Conservation (phyloP, 2,888 invertebrate genomes). For the Dimorphilus gyrociliatus region DNA sequence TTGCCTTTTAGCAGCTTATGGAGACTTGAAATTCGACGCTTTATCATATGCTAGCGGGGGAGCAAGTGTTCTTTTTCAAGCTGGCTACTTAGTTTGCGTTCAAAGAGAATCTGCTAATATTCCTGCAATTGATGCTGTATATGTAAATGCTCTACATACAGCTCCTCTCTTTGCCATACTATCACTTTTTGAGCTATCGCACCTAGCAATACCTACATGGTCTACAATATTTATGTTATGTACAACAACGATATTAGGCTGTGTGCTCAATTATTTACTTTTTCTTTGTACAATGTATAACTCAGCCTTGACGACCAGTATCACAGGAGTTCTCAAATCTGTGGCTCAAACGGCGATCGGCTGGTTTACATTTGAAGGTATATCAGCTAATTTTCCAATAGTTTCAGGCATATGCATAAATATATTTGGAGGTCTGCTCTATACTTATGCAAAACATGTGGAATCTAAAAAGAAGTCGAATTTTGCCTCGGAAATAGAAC, state of each 20-base stretch:
- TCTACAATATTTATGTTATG: slow-evolving; percentile 21
- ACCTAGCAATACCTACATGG: slow-evolving; percentile 13
- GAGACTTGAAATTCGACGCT: slow-evolving; percentile 35
- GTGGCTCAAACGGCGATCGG: slow-evolving; percentile 37
- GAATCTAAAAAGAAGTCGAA: slow-evolving; percentile 17
- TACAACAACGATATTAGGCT: slow-evolving; percentile 22
- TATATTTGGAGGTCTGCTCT: slow-evolving; percentile 31
- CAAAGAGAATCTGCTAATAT: slow-evolving; percentile 23
- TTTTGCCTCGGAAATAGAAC: no score
- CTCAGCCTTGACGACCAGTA: slow-evolving; percentile 38
- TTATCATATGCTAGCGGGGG: slow-evolving; percentile 34
- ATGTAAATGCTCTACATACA: slow-evolving; percentile 36
- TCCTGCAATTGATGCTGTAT: slow-evolving; percentile 31
- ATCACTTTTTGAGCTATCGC: no score
- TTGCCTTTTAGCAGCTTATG: slow-evolving; percentile 38
- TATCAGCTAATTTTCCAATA: slow-evolving; percentile 27
- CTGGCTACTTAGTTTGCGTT: slow-evolving; percentile 38
- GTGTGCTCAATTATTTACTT: slow-evolving; percentile 37
- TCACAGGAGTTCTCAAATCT: slow-evolving; percentile 37
- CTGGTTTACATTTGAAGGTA: slow-evolving; percentile 38
- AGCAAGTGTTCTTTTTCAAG: slow-evolving; percentile 37
- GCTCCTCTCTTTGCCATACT: slow-evolving; percentile 27
- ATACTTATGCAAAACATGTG: slow-evolving; percentile 31
- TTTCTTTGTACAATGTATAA: slow-evolving; percentile 39
- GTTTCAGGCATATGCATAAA: slow-evolving; percentile 35